phyloP scores from a whole-genome alignment of 2,113 vertebrate genomes.

The Hippocampus abdominalis region DNA sequence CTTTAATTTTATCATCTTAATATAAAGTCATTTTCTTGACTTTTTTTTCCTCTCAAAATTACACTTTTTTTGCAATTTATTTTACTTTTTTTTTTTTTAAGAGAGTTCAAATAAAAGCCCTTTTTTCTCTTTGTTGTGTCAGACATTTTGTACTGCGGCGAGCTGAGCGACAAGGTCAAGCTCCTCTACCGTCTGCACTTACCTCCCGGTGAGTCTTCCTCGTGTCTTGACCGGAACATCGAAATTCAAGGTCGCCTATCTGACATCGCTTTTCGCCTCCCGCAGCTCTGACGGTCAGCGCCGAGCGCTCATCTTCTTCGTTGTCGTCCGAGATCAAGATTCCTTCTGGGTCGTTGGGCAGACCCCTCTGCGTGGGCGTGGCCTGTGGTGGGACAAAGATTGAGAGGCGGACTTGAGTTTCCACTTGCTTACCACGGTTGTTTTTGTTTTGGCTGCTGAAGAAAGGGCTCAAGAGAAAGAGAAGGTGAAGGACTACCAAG shows the following conservation, averaged over 20 bases:
- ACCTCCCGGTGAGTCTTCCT: constrained; percentile 77
- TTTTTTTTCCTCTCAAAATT: too few relatives aligned
- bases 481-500: constrained; percentile 81
- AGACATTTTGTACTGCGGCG: constrained; percentile 90
- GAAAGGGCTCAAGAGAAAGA: constrained; percentile 37
- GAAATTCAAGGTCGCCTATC: not conserved
- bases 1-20: too few relatives aligned
- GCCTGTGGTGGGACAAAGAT: constrained; percentile 67
- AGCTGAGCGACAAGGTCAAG: constrained; percentile 92
- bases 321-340: constrained; percentile 70
- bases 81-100: too few relatives aligned
- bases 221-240: not conserved
- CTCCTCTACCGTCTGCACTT: constrained; percentile 90
- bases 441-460: not conserved
- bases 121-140: constrained; percentile 5
- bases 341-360: constrained; percentile 81
- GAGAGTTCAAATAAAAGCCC: too few relatives aligned
- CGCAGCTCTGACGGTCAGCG: constrained; percentile 84
- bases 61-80: too few relatives aligned
- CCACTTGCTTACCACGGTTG: not conserved
- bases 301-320: constrained; percentile 75
- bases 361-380: constrained; percentile 81
- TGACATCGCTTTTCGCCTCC: not conserved
- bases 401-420: not conserved
- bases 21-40: too few relatives aligned